phyloP scores from a whole-genome alignment of 2,797 vertebrate species.

The Holocentrus rufus region DNA sequence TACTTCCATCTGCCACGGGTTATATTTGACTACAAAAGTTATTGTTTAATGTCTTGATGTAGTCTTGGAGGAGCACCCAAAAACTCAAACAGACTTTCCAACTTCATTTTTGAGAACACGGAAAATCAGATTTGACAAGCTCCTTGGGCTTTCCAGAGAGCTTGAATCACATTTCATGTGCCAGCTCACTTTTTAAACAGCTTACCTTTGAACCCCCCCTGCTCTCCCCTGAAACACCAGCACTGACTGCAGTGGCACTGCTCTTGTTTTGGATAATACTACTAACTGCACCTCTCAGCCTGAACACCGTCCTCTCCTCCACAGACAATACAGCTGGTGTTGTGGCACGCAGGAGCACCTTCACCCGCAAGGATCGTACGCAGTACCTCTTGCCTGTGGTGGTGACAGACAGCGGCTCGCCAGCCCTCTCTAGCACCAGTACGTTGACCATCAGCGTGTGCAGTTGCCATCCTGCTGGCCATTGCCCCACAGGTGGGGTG shows the following conservation, averaged over 20 bases:
- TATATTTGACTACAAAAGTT: constrained; percentile 43
- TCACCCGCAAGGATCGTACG: constrained; percentile 83
- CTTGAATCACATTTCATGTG: constrained; percentile 35
- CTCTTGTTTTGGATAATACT: constrained; percentile 12
- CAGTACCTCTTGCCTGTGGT: constrained; percentile 87
- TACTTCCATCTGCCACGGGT: constrained; percentile 47
- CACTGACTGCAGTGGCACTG: background rate
- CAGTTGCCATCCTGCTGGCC: constrained; percentile 83
- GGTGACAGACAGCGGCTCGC: constrained; percentile 89
- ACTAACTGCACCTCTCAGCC: constrained; percentile 22
- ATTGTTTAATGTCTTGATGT: constrained; percentile 32
- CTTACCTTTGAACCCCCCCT: background rate
- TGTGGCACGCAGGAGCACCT: constrained; percentile 86
- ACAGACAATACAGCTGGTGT: constrained; percentile 95
- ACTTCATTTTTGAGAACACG: constrained; percentile 26
- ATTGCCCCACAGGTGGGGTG: constrained; percentile 77
- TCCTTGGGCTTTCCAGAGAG: constrained; percentile 7
- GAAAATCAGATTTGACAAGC: constrained; percentile 34
- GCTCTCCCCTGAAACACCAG: constrained; percentile 4
- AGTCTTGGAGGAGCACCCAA: constrained; percentile 6
- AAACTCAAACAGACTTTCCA: constrained; percentile 34
- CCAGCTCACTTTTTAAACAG: constrained; percentile 16
- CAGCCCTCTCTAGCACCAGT: constrained; percentile 88
- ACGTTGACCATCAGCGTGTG: constrained; percentile 91
- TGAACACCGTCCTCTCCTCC: constrained; percentile 32